A percentile compares a stretch with the other conserved stretches of the same genome.
phyloP scores from a whole-genome alignment of 2,113 vertebrate species.

The Myiozetetes cayanensis region DNA sequence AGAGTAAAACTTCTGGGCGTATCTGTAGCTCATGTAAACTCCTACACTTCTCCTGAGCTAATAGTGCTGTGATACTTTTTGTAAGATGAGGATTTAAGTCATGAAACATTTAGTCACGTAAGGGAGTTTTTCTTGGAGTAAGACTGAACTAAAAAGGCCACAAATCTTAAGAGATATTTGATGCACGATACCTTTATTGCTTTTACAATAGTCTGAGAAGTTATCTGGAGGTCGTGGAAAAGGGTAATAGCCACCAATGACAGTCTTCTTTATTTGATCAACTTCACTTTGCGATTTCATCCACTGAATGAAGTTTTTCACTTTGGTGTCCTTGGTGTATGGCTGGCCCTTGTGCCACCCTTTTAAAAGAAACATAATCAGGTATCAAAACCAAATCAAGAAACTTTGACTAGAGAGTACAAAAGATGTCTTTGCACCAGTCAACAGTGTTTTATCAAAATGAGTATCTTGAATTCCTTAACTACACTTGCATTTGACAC shows the following conservation, averaged over 20 bases:
- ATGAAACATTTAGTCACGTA: background rate
- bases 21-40: background rate
- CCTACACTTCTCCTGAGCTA: background rate
- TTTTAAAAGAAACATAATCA: constrained; percentile 46
- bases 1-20: background rate
- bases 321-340: constrained; percentile 78
- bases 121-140: background rate
- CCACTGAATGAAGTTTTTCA: constrained; percentile 88
- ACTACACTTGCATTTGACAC: background rate
- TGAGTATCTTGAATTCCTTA: background rate
- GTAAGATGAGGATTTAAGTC: background rate
- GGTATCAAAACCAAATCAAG: background rate
- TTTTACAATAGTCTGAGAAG: constrained; percentile 75
- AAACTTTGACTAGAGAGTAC: background rate
- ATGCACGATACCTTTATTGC: constrained; percentile 68
- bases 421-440: background rate
- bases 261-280: constrained; percentile 73
- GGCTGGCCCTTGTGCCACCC: constrained; percentile 85
- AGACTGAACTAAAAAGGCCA: background rate
- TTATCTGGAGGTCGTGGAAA: constrained; percentile 79
- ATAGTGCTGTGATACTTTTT: background rate
- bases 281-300: constrained; percentile 79
- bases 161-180: background rate
- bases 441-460: background rate
- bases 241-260: constrained; percentile 85